Evolutionary conservation across 2,113 vertebrate species (phyloP), one percentile per base, ranked within the genome.

Genomic region (Prolemur simus): DNA sequence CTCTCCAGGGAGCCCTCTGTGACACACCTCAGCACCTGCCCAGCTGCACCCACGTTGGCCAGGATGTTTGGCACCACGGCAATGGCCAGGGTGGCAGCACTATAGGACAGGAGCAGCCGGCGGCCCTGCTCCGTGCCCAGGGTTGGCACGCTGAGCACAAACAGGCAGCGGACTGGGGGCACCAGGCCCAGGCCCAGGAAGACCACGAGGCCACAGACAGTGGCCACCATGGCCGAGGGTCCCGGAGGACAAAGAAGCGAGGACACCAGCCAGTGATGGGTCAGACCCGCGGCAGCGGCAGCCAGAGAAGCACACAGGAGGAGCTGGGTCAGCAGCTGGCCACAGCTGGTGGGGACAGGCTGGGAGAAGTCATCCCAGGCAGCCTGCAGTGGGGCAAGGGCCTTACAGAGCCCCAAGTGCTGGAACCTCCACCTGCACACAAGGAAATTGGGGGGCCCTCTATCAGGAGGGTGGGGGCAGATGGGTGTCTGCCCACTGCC

Each of bases 151-250:
- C 97, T 98, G 95, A 99, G 98, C 0, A 98, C 99, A 96, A 99
- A 98, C 64, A 99, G 98, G 60, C 99, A 99, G 63, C 99, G 99
- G 76, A 99, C 94, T 0, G 99, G 99, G 86, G 99, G 99, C 45
- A 99, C 98, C 73, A 99, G 84, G 87, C 99, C 97, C 25, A 99
- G 98, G 15, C 96, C 74, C 86, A 99, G 96, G 39, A 99, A 98
- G 56, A 98, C 90, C 88, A 98, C 85, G 63, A 98, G 89, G 0
- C 98, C 98, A 94, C 99, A 99, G 96, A 98, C 74, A 37, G 97
- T 10, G 0, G 99, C 91, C 64, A 88, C 90, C 1, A 63, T 47
- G 17, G 94, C 0, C 0, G 99, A 99, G 2, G 98, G 63, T 0
- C 92, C 84, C 10, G 47, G 87, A 73, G 98, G 96, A 34, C 99